Percentiles rank a stretch among this genome's conserved stretches.
phyloP scores from a whole-genome alignment of 2,888 invertebrate genomes.

The Orchesellides sinensis region DNA sequence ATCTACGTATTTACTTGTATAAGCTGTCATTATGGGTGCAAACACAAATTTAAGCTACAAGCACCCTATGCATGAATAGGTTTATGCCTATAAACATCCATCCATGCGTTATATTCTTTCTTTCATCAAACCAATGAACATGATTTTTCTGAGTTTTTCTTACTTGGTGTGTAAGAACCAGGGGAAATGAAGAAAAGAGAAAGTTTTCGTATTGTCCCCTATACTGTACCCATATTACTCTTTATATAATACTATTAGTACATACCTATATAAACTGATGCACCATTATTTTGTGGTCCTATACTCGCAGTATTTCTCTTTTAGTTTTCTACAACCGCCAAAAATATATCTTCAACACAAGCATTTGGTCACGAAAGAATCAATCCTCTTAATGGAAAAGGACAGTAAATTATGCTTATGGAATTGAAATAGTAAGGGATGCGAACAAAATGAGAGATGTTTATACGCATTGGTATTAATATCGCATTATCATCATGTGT shows the following conservation, averaged over 20 bases:
- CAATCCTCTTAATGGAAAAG: constrained; percentile 75
- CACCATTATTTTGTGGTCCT: constrained; percentile 1
- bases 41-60: neutral
- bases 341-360: constrained; percentile 40
- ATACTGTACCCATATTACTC: neutral
- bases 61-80: constrained; percentile 2
- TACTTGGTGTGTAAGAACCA: constrained; percentile 38
- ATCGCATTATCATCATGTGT: too few relatives aligned
- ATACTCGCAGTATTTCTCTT: constrained; percentile 20
- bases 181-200: constrained; percentile 55
- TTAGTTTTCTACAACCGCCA: neutral
- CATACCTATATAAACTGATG: constrained; percentile 15
- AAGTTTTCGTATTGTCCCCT: constrained; percentile 19
- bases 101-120: constrained; percentile 28
- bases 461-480: too few relatives aligned
- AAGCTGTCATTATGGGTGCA: too few relatives aligned
- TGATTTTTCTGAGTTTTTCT: too few relatives aligned
- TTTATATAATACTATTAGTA: neutral
- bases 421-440: constrained; percentile 31
- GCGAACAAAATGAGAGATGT: neutral
- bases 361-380: constrained; percentile 75
- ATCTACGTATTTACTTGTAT: constrained; percentile 15
- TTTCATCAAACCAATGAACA: too few relatives aligned
- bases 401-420: constrained; percentile 74
- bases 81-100: neutral